Evolutionary conservation across 1,140 invertebrate genomes (phyloP).

Genomic region (Aphelenchoides besseyi): DNA sequence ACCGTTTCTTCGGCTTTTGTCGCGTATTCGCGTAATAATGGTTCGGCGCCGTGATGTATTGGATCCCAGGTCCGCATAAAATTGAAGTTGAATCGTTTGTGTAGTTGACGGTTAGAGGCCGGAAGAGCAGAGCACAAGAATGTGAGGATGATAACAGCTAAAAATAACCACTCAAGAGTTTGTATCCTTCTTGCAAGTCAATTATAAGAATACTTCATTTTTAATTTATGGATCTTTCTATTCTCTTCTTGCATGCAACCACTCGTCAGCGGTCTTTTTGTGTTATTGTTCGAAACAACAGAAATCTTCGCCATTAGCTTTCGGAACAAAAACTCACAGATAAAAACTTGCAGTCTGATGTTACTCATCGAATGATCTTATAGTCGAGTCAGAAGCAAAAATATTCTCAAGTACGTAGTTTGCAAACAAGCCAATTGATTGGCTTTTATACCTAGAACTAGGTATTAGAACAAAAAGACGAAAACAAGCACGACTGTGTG

Average conservation of each 20-base stretch:
- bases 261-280: not conserved
- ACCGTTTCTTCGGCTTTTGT: not conserved
- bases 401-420: too few species aligned
- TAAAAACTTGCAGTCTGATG: too few species aligned
- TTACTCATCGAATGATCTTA: too few species aligned
- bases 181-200: not conserved
- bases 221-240: not conserved
- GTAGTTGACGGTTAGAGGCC: not conserved
- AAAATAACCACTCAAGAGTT: not conserved
- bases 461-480: too few species aligned
- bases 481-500: too few species aligned
- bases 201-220: not conserved
- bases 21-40: not conserved
- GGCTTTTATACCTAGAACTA: too few species aligned
- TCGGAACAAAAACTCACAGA: too few species aligned
- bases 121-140: not conserved
- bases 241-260: not conserved
- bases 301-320: not conserved
- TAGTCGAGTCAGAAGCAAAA: too few species aligned
- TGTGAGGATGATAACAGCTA: not conserved
- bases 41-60: not conserved
- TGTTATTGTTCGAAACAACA: not conserved
- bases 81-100: slow-evolving; percentile 35
- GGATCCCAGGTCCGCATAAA: slow-evolving; percentile 37
- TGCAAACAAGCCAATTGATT: too few species aligned